phyloP scores from a whole-genome alignment of 2,888 invertebrate species.

The Nycteola revayana region DNA sequence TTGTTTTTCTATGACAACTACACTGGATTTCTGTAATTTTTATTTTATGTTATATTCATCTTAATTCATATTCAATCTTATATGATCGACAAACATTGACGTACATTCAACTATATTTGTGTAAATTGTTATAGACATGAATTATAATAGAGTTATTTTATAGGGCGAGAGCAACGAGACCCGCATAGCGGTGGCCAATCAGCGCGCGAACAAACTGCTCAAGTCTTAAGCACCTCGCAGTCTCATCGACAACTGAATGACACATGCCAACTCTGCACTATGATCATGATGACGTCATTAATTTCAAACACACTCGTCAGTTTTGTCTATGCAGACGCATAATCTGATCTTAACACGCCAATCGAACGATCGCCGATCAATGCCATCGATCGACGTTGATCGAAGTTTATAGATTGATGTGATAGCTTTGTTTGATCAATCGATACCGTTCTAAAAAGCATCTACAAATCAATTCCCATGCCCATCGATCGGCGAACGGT shows the following conservation, averaged over 20 bases:
- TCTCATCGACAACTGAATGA: background rate
- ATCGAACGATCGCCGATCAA: no score
- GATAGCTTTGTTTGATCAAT: no score
- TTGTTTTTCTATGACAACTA: no score
- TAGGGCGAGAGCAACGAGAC: conserved; percentile 93
- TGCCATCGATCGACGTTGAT: no score
- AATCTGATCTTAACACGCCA: no score
- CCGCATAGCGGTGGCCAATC: conserved; percentile 94
- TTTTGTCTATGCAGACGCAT: background rate
- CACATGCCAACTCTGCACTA: no score
- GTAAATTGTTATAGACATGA: conserved; percentile 3
- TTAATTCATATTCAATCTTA: background rate
- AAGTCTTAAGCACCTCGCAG: conserved; percentile 79
- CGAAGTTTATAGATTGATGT: no score
- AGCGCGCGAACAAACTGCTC: conserved; percentile 93
- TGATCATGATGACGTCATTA: no score
- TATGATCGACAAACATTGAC: background rate
- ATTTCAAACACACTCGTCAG: background rate
- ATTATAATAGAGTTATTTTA: conserved; percentile 31
- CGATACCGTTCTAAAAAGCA: no score
- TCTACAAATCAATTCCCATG: no score
- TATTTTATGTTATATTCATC: background rate
- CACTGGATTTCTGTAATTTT: no score
- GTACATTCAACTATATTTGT: conserved; percentile 3
- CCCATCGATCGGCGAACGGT: no score